phyloP scores from a whole-genome alignment of 2,888 invertebrate species.

The Griposia aprilina region DNA sequence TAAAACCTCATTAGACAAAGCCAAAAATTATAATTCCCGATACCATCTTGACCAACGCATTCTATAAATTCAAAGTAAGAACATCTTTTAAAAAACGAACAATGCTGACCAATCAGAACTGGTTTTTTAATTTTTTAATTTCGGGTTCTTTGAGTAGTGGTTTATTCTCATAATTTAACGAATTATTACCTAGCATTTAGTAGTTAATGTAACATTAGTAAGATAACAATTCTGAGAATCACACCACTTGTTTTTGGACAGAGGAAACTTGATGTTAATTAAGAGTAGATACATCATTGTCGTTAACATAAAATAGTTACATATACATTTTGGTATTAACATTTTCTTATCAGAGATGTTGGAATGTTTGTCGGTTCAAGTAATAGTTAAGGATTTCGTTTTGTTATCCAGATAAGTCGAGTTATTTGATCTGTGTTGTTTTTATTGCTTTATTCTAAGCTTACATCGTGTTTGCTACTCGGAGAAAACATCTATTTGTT shows the following conservation, averaged over 20 bases:
- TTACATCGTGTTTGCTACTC: conserved; percentile 44
- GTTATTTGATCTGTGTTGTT: conserved; percentile 69
- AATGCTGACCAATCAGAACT: conserved; percentile 63
- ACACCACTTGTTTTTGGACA: conserved; percentile 75
- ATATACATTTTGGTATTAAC: conserved; percentile 50
- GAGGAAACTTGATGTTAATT: conserved; percentile 74
- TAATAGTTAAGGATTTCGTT: conserved; percentile 47
- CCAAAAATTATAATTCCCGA: conserved; percentile 54
- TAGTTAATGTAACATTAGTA: conserved; percentile 78
- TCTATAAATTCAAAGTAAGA: conserved; percentile 72
- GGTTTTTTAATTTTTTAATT: conserved; percentile 52
- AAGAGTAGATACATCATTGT: conserved; percentile 61
- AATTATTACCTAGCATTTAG: conserved; percentile 81
- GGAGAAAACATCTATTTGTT: conserved; percentile 54
- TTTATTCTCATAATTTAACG: conserved; percentile 77
- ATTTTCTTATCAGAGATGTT: conserved; percentile 53
- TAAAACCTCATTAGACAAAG: conserved; percentile 60
- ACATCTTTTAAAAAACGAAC: conserved; percentile 47
- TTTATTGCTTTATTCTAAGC: conserved; percentile 55
- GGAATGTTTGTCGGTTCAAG: conserved; percentile 43
- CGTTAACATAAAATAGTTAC: conserved; percentile 75
- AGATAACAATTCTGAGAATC: conserved; percentile 86
- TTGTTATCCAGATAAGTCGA: conserved; percentile 65
- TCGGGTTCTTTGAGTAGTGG: conserved; percentile 68
- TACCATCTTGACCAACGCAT: conserved; percentile 67